Evolutionary conservation across 2,113 vertebrate species (phyloP), one percentile per base, ranked within the genome.

Genomic region (Hassar affinis): DNA sequence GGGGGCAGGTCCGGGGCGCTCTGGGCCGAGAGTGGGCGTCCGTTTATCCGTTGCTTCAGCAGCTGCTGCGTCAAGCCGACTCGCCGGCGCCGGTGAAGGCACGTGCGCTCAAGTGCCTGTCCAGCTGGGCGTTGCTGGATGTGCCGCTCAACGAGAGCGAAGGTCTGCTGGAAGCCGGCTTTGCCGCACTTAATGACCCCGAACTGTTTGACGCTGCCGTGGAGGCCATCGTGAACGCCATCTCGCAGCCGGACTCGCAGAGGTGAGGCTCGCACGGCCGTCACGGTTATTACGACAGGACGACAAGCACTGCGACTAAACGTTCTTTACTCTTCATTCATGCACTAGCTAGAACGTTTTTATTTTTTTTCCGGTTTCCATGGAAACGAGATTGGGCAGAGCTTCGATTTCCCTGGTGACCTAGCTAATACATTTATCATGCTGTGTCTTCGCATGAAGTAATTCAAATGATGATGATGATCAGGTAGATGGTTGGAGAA

Each of bases 161-260:
- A 90, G 95, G 93, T 27, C 94, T 99, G 91, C 95, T 99, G 87
- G 95, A 98, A 83, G 97, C 97, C 87, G 95, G 97, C 88, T 99
- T 99, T 88, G 90, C 94, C 5, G 96, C 97, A 6, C 95, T 99
- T 84, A 94, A 94, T 47, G 97, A 99, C 93, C 96, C 97, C 0
- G 98, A 99, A 93, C 97, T 99, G 87, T 99, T 99, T 0, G 98
- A 99, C 92, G 96, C 96, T 3, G 97, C 98, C 0, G 97, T 99
- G 89, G 98, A 99, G 90, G 98, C 98, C 75, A 95, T 99, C 47
- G 97, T 99, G 89, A 99, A 99, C 71, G 96, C 97, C 88, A 98
- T 99, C 93, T 99, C 98, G 0, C 98, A 99, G 88, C 98, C 98
- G 0, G 98, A 99, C 91, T 97, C 98, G 75, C 98, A 99, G 90